Base-by-base conservation (phyloP, 2,113 vertebrate species). In the Lasiurus cinereus region DNA sequence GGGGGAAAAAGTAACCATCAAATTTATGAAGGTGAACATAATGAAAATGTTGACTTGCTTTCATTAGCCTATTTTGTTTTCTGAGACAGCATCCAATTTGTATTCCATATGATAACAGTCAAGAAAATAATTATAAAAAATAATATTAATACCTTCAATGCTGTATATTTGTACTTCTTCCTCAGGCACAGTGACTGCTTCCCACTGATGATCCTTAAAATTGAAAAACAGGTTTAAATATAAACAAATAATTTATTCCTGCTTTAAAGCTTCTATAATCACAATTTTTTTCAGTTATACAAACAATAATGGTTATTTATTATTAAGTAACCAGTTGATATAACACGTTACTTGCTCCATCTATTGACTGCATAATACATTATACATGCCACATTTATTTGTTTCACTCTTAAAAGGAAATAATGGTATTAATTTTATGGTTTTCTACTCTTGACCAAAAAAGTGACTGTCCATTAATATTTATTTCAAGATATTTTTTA, bases 151-250 rank as follows among this genome's bases (percentile, higher is more conserved):
- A 99, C 99, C 99, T 99, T 98, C 98, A 78, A 99, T 96, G 89
- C 88, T 98, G 97, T 99, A 99, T 90, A 97, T 96, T 9, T 98
- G 93, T 56, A 99, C 98, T 95, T 99, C 98, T 91, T 99, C 98
- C 94, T 99, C 99, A 95, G 97, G 98, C 66, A 99, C 98, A 43
- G 98, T 98, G 27, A 99, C 98, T 46, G 99, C 99, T 98, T 99
- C 99, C 99, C 99, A 99, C 29, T 99, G 99, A n/a, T 97, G 98
- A 76, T 98, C 98, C 99, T 99, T 92, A 76, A 86, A 97, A 97
- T 96, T 39, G 69, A 97, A 94, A 98, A 93, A 97, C 0, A 97
- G 31, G 33, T 83, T 92, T 82, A 33, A 82, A 8, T 31, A 94
- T 48, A 94, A 94, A 77, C 46, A 78, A 89, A 31, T 73, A 43